Percentiles rank a stretch among this genome's conserved stretches.
Evolutionary conservation across 1,140 invertebrate species (phyloP).

Genomic region (Drosophila sp.): DNA sequence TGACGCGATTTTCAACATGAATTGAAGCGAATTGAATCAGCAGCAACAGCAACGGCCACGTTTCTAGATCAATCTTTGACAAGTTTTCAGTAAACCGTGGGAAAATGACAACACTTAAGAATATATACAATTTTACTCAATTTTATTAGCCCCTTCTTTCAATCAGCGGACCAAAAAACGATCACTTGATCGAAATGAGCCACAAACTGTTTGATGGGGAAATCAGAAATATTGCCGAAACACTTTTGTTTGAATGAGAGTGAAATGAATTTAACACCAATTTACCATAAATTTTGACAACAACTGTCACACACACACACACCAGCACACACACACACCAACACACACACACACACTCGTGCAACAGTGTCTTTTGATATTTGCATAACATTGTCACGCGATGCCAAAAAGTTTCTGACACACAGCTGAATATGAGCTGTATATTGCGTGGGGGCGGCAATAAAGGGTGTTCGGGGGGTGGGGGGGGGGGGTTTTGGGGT

Average conservation of each 20-base stretch:
- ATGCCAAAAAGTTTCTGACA: slow-evolving; percentile 37
- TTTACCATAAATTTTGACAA: slow-evolving; percentile 4
- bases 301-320: neutral
- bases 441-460: neutral
- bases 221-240: neutral
- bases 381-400: slow-evolving; percentile 53
- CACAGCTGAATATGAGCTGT: slow-evolving; percentile 26
- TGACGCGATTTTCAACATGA: slow-evolving; percentile 66
- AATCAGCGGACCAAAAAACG: neutral
- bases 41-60: neutral
- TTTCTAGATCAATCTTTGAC: slow-evolving; percentile 22
- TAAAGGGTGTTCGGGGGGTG: neutral
- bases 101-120: no score
- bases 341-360: slow-evolving; percentile 1
- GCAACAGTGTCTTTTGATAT: slow-evolving; percentile 47
- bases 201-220: no score
- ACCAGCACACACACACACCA: neutral
- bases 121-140: no score
- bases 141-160: neutral
- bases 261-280: neutral
- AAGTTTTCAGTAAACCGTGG: neutral
- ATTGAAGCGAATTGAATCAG: slow-evolving; percentile 61
- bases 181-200: neutral
- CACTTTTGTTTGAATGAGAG: neutral
- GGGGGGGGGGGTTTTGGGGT: neutral